Base-by-base conservation (phyloP, 2,797 vertebrate species). In the Sebastiscus tertius region DNA sequence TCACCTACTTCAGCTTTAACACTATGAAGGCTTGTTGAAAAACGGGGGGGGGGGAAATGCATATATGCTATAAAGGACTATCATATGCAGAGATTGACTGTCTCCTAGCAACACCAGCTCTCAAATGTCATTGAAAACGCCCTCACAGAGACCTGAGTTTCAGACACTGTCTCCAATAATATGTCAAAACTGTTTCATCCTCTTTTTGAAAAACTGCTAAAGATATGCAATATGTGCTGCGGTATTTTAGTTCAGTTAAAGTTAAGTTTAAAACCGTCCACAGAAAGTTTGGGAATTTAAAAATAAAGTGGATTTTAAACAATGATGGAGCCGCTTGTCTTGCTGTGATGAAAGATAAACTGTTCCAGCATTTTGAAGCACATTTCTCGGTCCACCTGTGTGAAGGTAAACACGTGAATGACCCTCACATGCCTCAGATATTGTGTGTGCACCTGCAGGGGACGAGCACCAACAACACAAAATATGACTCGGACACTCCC, bases 21-120 rank as follows among this genome's bases (percentile, higher is more conserved):
- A 46, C 42, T 46, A 18, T 0, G 1, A 18, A 46, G 14, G 42
- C 3, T 46, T 46, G 42, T 46, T 46, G 42, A 46, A 3, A 46
- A 18, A 46, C 42, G 0, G 14, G 42, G 0, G 14, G 42, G 0
- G 14, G 2, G 0, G 8, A 20, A 20, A 49, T 49, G 18, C 46
- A 18, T 9, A 20, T 49, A 49, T 0, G 18, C 59, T 61, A 11
- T 61, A 61, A 10, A 61, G 18, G 1, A 33, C 59, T 20, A 60
- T 60, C 18, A 11, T 31, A 60, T n/a, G 33, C 61, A 62, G 34
- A 0, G 29, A 29, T 16, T 18, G 26, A 59, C 56, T 24, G 7
- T 46, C 63, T 65, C 62, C 22, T 65, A 65, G 36, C 36, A 65
- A 65, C 63, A 8, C 22, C 5, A 39, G 63, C 24, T 65, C 34